Evolutionary conservation across 2,888 invertebrate genomes (phyloP), one percentile per base, ranked within the genome.

Genomic region (Drosophila acutilabella): DNA sequence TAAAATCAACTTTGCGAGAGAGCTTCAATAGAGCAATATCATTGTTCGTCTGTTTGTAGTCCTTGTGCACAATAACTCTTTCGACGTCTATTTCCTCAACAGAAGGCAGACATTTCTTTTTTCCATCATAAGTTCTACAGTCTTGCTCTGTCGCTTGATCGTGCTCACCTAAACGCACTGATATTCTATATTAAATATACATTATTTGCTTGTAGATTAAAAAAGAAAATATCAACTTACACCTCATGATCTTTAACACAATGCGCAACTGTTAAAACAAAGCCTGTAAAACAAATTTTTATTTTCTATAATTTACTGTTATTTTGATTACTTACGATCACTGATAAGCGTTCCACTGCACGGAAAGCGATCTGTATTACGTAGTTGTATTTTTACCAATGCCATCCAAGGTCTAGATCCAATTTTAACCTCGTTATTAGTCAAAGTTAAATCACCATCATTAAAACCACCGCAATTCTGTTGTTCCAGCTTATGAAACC

Each of bases 11-110:
- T 10, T 57, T 53, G 16, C 41, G 38, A n/a, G 38, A 23, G 1
- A 68, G 53, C 26, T 71, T 48, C 1, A 71, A 0, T 4, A 68
- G 50, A 16, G 68, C 71, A 14, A 71, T 64, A 54, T 68, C 68
- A 45, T 64, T 18, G 3, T 18, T 23, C 2, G 18, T 5, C 7
- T 0, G 0, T 0, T 13, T 2, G 30, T 2, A 57, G 2, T 41
- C n/a, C 13, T 48, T 14, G 13, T 71, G 64, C 7, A 40, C 8
- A 50, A 58, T 30, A 16, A 56, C 11, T 4, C 8, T 20, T 4
- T 64, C 54, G 33, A 41, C 23, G 0, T 1, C 59, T 20, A 53
- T 42, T 11, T 50, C 40, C 18, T 65, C 66, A 40, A 14, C 16
- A 3, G 16, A 0, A 0, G 64, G 52, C 38, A 30, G 26, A 13